Base-by-base conservation (phyloP, 2,113 vertebrate genomes). In the Pitta sordida region DNA sequence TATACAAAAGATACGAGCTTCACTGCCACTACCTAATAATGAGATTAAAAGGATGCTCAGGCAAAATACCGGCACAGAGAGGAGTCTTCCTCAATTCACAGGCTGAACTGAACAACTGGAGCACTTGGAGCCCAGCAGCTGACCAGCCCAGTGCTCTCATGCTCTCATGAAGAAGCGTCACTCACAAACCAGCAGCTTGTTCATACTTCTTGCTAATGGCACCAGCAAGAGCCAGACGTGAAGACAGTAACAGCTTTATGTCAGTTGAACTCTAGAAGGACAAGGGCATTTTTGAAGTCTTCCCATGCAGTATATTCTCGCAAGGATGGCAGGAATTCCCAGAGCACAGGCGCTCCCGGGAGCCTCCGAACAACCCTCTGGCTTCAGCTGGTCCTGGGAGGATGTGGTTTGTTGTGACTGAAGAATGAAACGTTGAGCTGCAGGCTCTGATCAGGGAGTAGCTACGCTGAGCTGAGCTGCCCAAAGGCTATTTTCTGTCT, bases 381-480 rank as follows among this genome's bases (percentile, higher is more conserved):
- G 1, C 43, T 68, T 32, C 49, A 80, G 77, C 86, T 23, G 85
- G 62, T 59, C 37, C 91, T 51, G 77, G 63, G 84, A 94, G 87
- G 83, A 89, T 95, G 70, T 76, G 89, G 81, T 81, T 96, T 90
- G 77, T 23, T 81, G 86, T 30, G 83, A 46, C 84, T 89, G 75
- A 83, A 89, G 94, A 91, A 95, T 36, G 69, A 74, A 91, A 64
- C 82, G 73, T 37, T 63, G 81, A 83, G 85, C 83, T 94, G 84
- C 75, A 86, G 88, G 67, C 87, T 80, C 65, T 49, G 94, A 92
- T 75, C 64, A 69, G 69, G 80, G 87, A 95, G 91, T 83, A 86
- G 94, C 68, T 81, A 43, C 64, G 52, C 51, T 5, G 26, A 94
- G 75, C 69, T 91, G 60, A 92, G 81, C 90, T 93, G 82, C 75